Evolutionary conservation across 2,888 invertebrate genomes (phyloP), one percentile per base, ranked within the genome.

Genomic region (Cyclophora albipunctata): DNA sequence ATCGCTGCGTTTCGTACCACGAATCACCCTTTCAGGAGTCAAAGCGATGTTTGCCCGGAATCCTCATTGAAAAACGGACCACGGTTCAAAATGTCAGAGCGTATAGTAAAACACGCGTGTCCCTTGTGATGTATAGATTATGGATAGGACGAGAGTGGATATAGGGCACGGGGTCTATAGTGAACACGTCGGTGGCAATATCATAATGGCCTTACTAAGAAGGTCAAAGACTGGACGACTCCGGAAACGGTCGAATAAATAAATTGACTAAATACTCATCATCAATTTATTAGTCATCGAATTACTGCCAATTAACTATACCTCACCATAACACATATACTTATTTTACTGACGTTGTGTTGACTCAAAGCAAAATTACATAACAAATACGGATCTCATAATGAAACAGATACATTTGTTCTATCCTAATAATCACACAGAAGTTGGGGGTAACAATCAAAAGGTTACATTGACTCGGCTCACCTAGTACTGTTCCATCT

Each of bases 11-110:
- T 54, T 71, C 75, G 74, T 71, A 78, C 64, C 75, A 62, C 66
- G 78, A 74, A 77, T 74, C 76, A 83, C 82, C 83, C 81, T 84
- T 84, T 84, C 74, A 75, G 69, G 59, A 64, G 68, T 76, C 72
- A 77, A 76, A 81, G 75, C 72, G 72, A 61, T 63, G 69, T 55
- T 55, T 57, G 59, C 69, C 69, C 68, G 65, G 72, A 73, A 72
- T 78, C 67, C 76, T 75, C 78, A 78, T 82, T 84, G 78, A 83
- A 84, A 83, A 78, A 77, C 78, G 73, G 72, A 67, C 69, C 66
- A 63, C 62, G 73, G 78, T 74, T 76, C 75, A 73, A 75, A 81
- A 81, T 73, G 75, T 70, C 74, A 72, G 67, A 69, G 66, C 64
- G 62, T 62, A 66, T 64, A 64, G 69, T 61, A 66, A 67, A 69